Evolutionary conservation across 2,888 invertebrate species (phyloP), one percentile per base, ranked within the genome.

Genomic region (Meteorus colon): DNA sequence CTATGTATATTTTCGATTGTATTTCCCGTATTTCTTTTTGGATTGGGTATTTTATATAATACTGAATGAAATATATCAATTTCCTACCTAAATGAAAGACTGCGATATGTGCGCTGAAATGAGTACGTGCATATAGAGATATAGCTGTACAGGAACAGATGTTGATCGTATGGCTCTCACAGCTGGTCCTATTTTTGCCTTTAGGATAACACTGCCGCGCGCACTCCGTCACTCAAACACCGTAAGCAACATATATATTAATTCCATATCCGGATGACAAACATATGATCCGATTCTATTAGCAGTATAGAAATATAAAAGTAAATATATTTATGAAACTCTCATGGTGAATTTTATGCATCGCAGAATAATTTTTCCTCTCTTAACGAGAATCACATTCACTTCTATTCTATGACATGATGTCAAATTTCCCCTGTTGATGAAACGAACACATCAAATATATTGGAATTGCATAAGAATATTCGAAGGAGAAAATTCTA

Each of bases 151-250:
- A 63, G 31, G 6, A 63, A 63, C 63, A 63, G 29, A 63, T 63
- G 63, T 63, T 63, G 34, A 29, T 63, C 63, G 31, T 34, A 34
- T 63, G 31, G 63, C 31, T 63, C 29, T 63, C n/a, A 63, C 63
- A 63, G 63, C 63, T 63, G 63, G 63, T 6, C 31, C 34, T 29
- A 31, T 31, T 24, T 24, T 55, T 55, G 55, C 24, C 5, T 19
- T 24, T 4, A 55, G 24, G n/a, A 55, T 24, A 55, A 55, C 55
- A 55, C 55, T 55, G 4, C 55, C 55, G n/a, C 31, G 5, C 34
- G 16, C 63, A 29, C n/a, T 63, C 29, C 16, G 16, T n/a, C 63
- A 31, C 29, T 63, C 27, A 6, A 2, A 29, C n/a, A 29, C 6
- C 31, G 4, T 29, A 14, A n/a, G n/a, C n/a, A 29, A 27, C 59